Percentiles rank a stretch among this genome's conserved stretches.
These are phyloP conservation scores for Colaptes auratus DNA, from an alignment of 2,113 vertebrate species.

Conservation along the genomic window DNA sequence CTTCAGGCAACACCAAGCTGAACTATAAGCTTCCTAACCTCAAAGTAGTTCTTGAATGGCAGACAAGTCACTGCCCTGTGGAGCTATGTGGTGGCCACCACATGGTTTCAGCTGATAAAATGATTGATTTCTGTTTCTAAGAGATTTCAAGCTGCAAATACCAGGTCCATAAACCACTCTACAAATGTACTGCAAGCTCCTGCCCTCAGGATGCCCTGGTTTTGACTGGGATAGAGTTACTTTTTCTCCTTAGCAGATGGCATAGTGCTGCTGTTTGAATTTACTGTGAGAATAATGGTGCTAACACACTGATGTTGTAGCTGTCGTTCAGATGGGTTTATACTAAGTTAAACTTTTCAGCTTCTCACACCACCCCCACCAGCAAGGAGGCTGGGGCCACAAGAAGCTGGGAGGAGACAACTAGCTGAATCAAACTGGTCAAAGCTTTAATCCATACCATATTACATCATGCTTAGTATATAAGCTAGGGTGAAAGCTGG, in stretches of 20 bases:
- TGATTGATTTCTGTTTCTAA: neutral
- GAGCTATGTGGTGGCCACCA: neutral
- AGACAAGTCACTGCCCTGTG: neutral
- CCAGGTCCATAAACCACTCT: neutral
- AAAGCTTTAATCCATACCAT: too few relatives aligned
- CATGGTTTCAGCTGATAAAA: neutral
- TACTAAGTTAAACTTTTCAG: neutral
- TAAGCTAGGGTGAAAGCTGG: too few relatives aligned
- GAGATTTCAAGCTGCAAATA: neutral
- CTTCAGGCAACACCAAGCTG: neutral
- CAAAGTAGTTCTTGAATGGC: neutral
- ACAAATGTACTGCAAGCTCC: neutral
- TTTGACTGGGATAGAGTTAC: neutral
- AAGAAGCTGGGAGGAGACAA: neutral
- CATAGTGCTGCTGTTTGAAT: neutral
- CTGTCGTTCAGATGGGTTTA: neutral
- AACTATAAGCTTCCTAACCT: neutral
- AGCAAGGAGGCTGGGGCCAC: neutral
- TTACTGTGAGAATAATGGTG: neutral
- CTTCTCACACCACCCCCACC: neutral
- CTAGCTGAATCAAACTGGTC: neutral
- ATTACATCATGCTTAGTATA: too few relatives aligned
- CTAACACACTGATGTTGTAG: neutral
- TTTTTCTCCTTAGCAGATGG: neutral
- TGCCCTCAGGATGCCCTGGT: neutral